Evolutionary conservation across 2,888 invertebrate species (phyloP).

Genomic region (Latheticus oryzae): DNA sequence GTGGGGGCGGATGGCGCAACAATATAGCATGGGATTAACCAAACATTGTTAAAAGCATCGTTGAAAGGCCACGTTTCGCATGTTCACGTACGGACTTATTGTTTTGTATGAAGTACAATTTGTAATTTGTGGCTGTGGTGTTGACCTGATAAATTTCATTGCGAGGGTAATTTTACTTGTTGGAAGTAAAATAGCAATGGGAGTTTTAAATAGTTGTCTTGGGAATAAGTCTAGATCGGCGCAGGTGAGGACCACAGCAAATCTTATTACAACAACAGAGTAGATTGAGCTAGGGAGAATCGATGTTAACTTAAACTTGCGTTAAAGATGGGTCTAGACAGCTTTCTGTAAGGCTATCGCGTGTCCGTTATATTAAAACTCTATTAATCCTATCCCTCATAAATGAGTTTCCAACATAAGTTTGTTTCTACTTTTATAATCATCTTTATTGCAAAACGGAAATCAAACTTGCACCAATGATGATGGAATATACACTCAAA

Average conservation of each 20-base stretch:
- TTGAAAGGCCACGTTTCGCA: conserved; percentile 30
- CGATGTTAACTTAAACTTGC: conserved; percentile 39
- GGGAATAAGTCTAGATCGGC: conserved; percentile 54
- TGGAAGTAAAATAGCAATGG: conserved; percentile 50
- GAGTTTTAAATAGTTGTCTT: conserved; percentile 54
- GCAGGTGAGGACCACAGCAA: conserved; percentile 56
- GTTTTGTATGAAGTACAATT: conserved; percentile 26
- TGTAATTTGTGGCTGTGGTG: conserved; percentile 42
- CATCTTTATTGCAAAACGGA: not conserved
- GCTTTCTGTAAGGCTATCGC: conserved; percentile 29
- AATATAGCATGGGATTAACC: conserved; percentile 37
- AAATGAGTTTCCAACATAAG: conserved; percentile 23
- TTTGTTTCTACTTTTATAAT: not conserved
- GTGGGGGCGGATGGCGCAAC: conserved; percentile 13
- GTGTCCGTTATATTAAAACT: conserved; percentile 23
- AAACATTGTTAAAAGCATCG: conserved; percentile 28
- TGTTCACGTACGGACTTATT: conserved; percentile 34
- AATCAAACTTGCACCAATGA: too few relatives aligned
- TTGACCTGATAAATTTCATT: conserved; percentile 50
- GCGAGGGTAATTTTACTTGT: conserved; percentile 46
- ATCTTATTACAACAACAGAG: conserved; percentile 53
- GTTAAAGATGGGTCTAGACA: conserved; percentile 32
- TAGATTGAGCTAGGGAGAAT: conserved; percentile 41
- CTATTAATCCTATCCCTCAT: conserved; percentile 29
- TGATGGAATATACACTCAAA: too few relatives aligned